Conservation (phyloP, 2,888 invertebrate genomes). For the Orchestes rusci region DNA sequence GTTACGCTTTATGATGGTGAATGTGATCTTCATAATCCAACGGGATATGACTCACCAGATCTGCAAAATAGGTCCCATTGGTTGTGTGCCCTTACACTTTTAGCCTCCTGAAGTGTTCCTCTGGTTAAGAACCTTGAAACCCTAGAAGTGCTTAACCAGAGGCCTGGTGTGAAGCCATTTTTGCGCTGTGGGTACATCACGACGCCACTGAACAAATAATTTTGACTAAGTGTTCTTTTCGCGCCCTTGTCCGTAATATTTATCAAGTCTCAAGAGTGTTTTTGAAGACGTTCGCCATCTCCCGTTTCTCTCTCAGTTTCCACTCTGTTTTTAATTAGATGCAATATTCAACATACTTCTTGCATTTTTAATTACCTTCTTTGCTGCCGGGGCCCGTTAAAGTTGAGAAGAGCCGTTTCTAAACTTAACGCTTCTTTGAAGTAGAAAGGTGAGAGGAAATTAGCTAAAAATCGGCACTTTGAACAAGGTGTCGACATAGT, state of each 20-base stretch:
- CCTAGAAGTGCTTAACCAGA: too few relatives aligned
- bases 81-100: too few relatives aligned
- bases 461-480: constrained; percentile 18
- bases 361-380: constrained; percentile 34
- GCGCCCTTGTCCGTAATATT: constrained; percentile 31
- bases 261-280: constrained; percentile 34
- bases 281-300: constrained; percentile 35
- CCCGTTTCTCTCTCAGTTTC: constrained; percentile 31
- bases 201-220: too few relatives aligned
- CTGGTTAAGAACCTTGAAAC: too few relatives aligned
- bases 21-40: too few relatives aligned
- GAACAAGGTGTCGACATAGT: constrained; percentile 14
- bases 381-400: constrained; percentile 20
- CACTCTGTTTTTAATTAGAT: constrained; percentile 34
- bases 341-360: constrained; percentile 33
- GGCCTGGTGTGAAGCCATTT: too few relatives aligned
- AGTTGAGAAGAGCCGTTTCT: constrained; percentile 19
- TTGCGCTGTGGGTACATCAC: too few relatives aligned
- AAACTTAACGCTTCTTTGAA: constrained; percentile 19
- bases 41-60: too few relatives aligned
- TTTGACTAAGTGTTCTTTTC: too few relatives aligned
- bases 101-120: too few relatives aligned
- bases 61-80: too few relatives aligned
- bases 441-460: constrained; percentile 16
- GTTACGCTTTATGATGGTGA: too few relatives aligned